Evolutionary conservation across 2,113 vertebrate species (phyloP).

Genomic region (Elachura formosa): DNA sequence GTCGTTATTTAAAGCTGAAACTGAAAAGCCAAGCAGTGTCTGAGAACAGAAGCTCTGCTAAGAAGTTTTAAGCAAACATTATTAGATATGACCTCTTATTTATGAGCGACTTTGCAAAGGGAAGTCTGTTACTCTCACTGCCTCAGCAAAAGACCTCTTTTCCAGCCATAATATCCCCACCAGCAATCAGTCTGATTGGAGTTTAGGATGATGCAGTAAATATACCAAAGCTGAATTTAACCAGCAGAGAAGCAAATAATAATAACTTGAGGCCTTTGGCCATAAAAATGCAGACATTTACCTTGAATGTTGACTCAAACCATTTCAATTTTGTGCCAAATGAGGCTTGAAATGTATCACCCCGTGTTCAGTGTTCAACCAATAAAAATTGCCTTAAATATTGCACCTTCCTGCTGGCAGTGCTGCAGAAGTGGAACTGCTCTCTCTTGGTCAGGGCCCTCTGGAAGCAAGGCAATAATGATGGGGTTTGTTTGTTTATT

Average conservation of each 20-base stretch:
- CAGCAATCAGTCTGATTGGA: constrained; percentile 61
- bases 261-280: constrained; percentile 22
- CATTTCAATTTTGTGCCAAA: constrained; percentile 64
- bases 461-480: background rate
- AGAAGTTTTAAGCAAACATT: constrained; percentile 67
- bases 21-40: background rate
- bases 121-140: constrained; percentile 2
- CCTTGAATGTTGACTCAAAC: constrained; percentile 68
- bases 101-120: constrained; percentile 11
- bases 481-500: background rate
- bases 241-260: constrained; percentile 61
- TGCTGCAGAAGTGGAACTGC: background rate
- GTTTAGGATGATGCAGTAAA: constrained; percentile 48
- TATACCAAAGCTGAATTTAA: constrained; percentile 56
- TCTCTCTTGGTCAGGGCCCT: background rate
- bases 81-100: constrained; percentile 63
- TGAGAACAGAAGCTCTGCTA: constrained; percentile 40
- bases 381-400: constrained; percentile 50
- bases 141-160: constrained; percentile 20
- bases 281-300: constrained; percentile 65
- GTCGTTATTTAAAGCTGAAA: constrained; percentile 41
- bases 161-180: background rate
- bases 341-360: constrained; percentile 68
- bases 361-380: background rate
- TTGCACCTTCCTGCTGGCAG: background rate